Conservation (phyloP, 2,113 vertebrate species). For the Mus pahari region DNA sequence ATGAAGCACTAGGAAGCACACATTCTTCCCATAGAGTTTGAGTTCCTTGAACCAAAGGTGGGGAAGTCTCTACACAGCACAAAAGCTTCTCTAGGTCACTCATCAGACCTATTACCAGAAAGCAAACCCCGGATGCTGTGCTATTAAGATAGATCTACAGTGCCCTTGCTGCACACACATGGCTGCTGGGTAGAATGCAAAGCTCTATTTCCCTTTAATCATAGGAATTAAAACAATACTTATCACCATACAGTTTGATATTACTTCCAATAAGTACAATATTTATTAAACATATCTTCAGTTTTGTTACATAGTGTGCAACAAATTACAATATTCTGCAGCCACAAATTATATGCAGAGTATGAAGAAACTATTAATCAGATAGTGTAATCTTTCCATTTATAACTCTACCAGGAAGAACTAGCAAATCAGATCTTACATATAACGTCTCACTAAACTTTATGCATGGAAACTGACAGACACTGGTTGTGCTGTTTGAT, state of each 20-base stretch:
- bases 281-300: constrained; percentile 98
- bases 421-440: constrained; percentile 96
- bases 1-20: constrained; percentile 80
- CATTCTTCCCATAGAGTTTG: constrained; percentile 76
- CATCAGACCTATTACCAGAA: constrained; percentile 68
- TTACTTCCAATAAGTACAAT: constrained; percentile 96
- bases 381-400: constrained; percentile 91
- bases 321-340: constrained; percentile 97
- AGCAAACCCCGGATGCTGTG: constrained; percentile 67
- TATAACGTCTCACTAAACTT: constrained; percentile 93
- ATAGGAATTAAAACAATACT: constrained; percentile 93
- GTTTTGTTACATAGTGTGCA: constrained; percentile 98
- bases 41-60: constrained; percentile 70
- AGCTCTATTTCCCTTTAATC: constrained; percentile 86
- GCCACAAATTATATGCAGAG: constrained; percentile 96
- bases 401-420: constrained; percentile 94
- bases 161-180: constrained; percentile 85
- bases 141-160: constrained; percentile 70
- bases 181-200: constrained; percentile 85
- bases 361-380: constrained; percentile 93
- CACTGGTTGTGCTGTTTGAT: constrained; percentile 92
- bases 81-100: constrained; percentile 64
- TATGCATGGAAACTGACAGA: constrained; percentile 94
- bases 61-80: constrained; percentile 68
- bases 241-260: constrained; percentile 94